A percentile compares a stretch with the other conserved stretches of the same genome.
Conservation (phyloP, 2,888 invertebrate genomes). For the Trachelus stipa region DNA sequence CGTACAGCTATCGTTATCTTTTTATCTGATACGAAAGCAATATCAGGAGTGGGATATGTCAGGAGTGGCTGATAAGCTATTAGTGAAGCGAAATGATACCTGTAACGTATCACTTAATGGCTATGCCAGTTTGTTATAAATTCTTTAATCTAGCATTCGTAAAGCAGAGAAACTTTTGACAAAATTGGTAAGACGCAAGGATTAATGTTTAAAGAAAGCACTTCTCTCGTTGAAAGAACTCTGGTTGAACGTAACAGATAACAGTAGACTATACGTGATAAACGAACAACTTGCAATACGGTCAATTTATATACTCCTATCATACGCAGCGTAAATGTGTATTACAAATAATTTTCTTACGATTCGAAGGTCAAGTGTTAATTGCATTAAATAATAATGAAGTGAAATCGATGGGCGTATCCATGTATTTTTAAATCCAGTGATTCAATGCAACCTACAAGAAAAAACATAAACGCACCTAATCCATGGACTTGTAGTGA, state of each 20-base stretch:
- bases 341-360: neutral
- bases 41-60: constrained; percentile 21
- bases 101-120: constrained; percentile 12
- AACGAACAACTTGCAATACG: neutral
- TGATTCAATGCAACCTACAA: neutral
- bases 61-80: constrained; percentile 27
- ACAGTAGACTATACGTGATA: neutral
- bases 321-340: too few species aligned
- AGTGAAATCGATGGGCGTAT: neutral
- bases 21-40: constrained; percentile 25
- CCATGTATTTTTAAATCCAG: neutral
- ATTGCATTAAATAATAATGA: neutral
- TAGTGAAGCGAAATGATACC: constrained; percentile 15
- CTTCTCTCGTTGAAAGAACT: neutral
- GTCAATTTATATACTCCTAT: too few species aligned
- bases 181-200: neutral
- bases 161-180: neutral
- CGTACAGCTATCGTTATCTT: constrained; percentile 3
- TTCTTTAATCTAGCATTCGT: neutral
- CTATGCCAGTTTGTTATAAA: constrained; percentile 15
- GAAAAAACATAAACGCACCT: neutral
- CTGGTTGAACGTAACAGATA: neutral
- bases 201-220: neutral
- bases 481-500: constrained; percentile 7
- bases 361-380: neutral